Conservation (phyloP, 2,113 vertebrate species). For the Pelobates fuscus region DNA sequence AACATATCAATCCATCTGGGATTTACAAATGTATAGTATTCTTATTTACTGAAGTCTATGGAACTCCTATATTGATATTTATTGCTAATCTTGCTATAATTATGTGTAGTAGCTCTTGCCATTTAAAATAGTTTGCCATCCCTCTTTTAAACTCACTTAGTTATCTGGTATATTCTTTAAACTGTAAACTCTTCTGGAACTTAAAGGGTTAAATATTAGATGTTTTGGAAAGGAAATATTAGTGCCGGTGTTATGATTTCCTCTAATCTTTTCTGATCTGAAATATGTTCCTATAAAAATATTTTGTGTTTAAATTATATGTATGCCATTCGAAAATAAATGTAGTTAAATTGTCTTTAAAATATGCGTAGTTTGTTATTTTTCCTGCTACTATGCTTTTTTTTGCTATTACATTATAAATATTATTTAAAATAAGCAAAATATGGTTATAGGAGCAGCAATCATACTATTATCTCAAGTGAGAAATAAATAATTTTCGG, state of each 20-base stretch:
- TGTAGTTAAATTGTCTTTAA: background rate
- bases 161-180: too few species aligned
- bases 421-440: background rate
- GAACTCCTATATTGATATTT: too few species aligned
- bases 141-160: too few species aligned
- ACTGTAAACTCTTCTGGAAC: background rate
- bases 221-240: background rate
- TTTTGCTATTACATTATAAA: background rate
- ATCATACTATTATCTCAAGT: background rate
- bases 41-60: too few species aligned
- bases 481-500: background rate
- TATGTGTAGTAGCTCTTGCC: too few species aligned
- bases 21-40: too few species aligned
- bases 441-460: background rate
- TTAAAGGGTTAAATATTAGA: background rate
- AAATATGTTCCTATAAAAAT: background rate
- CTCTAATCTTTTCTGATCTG: background rate
- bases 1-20: too few species aligned
- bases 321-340: background rate
- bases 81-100: too few species aligned
- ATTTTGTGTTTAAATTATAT: background rate
- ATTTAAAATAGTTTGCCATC: too few species aligned
- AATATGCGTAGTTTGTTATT: background rate
- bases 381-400: background rate
- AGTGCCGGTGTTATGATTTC: background rate